phyloP scores from a whole-genome alignment of 2,797 vertebrate genomes.

The Gallinago solitaria region DNA sequence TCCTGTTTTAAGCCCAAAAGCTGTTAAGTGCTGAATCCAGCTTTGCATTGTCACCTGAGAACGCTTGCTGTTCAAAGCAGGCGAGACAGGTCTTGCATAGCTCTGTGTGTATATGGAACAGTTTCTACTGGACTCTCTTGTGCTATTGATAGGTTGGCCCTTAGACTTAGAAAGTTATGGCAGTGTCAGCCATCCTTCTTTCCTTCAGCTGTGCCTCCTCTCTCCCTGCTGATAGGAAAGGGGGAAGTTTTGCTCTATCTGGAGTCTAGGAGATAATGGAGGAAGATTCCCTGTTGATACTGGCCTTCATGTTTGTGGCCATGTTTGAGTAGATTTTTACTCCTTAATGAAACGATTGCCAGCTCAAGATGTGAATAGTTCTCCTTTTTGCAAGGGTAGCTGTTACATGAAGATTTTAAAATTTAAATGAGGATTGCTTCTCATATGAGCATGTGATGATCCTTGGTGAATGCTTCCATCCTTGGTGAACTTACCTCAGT shows the following conservation, averaged over 20 bases:
- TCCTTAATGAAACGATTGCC: not conserved
- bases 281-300: not conserved
- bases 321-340: not conserved
- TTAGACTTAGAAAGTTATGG: not conserved
- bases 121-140: not conserved
- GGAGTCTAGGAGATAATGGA: not conserved
- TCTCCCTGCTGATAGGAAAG: not conserved
- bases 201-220: not conserved
- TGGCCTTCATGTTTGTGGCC: not conserved
- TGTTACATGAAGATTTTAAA: not conserved
- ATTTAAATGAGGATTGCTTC: not conserved
- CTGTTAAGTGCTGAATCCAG: not conserved
- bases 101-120: not conserved
- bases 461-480: not conserved
- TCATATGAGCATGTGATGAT: not conserved
- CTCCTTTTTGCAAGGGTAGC: not conserved
- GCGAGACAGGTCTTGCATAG: accelerated
- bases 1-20: not conserved
- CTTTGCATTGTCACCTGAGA: accelerated
- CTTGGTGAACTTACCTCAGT: constrained; percentile 23
- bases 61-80: not conserved
- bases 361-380: not conserved
- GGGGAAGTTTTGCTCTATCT: not conserved
- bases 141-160: not conserved
- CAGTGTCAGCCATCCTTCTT: not conserved